Percentiles rank a stretch among this genome's conserved stretches.
Evolutionary conservation across 64 coral and sea anemone genomes (phyloP).

Genomic region (Stichodactyla mertensii): DNA sequence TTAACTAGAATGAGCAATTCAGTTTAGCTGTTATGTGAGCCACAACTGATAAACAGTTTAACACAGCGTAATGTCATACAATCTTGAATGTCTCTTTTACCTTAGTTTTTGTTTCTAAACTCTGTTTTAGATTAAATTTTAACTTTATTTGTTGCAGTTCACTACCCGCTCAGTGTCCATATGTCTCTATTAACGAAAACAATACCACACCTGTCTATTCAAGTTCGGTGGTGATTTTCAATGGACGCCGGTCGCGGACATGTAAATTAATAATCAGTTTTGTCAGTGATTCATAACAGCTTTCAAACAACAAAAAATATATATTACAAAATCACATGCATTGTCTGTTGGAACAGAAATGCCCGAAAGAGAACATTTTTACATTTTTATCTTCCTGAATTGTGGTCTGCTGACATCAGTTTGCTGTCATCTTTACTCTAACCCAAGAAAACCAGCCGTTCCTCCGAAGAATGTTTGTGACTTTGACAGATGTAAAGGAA

Average conservation of each 20-base stretch:
- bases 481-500: constrained; percentile 4
- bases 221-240: neutral
- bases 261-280: neutral
- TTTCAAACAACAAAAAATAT: neutral
- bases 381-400: neutral
- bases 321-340: neutral
- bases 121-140: too few species aligned
- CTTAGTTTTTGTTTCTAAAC: too few species aligned
- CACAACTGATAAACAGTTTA: too few species aligned
- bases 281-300: neutral
- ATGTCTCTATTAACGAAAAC: neutral
- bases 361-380: neutral
- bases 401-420: neutral
- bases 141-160: neutral
- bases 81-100: too few species aligned
- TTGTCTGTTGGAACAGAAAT: neutral
- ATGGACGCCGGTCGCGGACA: neutral
- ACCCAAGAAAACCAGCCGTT: neutral
- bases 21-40: too few species aligned
- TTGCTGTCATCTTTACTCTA: neutral
- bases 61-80: too few species aligned
- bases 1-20: too few species aligned
- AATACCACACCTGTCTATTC: constrained; percentile 1
- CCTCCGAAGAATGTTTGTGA: constrained; percentile 24
- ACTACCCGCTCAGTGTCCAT: neutral